These are phyloP conservation scores for Muscicapa adusta DNA, from an alignment of 2,113 vertebrate species.

Conservation along the genomic window DNA sequence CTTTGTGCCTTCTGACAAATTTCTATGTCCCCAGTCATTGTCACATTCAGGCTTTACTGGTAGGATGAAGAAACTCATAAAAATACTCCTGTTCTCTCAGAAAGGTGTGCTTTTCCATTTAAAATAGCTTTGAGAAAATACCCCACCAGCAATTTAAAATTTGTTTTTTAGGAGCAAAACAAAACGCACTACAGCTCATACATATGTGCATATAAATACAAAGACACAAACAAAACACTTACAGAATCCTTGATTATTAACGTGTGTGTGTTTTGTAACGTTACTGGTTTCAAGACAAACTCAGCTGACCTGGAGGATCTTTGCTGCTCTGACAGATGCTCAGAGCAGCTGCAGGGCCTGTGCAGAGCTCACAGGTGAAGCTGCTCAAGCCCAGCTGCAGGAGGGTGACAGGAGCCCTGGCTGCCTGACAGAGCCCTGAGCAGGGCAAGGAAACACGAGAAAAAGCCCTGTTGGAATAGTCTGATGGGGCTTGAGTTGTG, in stretches of 20 bases:
- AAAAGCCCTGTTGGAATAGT: accelerated
- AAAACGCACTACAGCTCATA: neutral
- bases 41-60: neutral
- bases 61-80: neutral
- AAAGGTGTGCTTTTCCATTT: neutral
- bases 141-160: neutral
- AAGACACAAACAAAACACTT: neutral
- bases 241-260: neutral
- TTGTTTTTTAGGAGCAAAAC: neutral
- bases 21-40: neutral
- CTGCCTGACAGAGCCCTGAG: neutral
- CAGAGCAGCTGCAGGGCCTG: neutral
- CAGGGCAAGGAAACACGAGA: neutral
- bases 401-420: neutral
- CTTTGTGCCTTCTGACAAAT: neutral
- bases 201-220: neutral
- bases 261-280: neutral
- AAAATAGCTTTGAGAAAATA: neutral
- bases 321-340: neutral
- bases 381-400: neutral
- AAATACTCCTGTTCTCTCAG: neutral
- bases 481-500: neutral
- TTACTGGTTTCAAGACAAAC: neutral
- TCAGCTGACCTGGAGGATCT: neutral
- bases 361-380: neutral